Evolutionary conservation across 2,113 vertebrate genomes (phyloP).

Genomic region (Hydrochoerus hydrochaeris): DNA sequence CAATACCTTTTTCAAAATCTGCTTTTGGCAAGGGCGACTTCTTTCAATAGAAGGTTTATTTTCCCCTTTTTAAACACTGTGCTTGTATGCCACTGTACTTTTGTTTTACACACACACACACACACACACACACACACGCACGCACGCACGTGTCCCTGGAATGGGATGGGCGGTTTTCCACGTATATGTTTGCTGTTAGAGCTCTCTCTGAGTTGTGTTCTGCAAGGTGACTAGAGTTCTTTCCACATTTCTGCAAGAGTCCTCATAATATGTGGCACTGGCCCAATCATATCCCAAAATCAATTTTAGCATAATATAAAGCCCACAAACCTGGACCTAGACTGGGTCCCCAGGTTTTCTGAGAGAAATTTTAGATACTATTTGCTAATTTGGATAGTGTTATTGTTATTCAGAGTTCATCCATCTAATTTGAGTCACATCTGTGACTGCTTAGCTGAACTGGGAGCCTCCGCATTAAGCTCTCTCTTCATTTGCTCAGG

Average conservation of each 20-base stretch:
- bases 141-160: neutral
- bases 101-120: neutral
- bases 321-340: constrained; percentile 21
- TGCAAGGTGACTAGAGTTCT: neutral
- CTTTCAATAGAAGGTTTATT: neutral
- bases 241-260: neutral
- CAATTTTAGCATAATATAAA: neutral
- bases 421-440: constrained; percentile 79
- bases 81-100: neutral
- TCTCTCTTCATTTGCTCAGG: constrained; percentile 73
- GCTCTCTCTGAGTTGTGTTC: neutral
- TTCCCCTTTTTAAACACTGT: neutral
- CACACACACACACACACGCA: no score
- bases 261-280: neutral
- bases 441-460: constrained; percentile 78
- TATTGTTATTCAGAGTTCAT: constrained; percentile 78
- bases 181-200: neutral
- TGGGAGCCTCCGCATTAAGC: constrained; percentile 68
- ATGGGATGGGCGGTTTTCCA: neutral
- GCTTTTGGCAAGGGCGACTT: neutral
- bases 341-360: constrained; percentile 48
- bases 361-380: constrained; percentile 50
- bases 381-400: constrained; percentile 66
- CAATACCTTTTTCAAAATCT: neutral
- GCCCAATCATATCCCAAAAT: neutral